Evolutionary conservation across 1,140 invertebrate genomes (phyloP).

Genomic region (Harpegnathos saltator): DNA sequence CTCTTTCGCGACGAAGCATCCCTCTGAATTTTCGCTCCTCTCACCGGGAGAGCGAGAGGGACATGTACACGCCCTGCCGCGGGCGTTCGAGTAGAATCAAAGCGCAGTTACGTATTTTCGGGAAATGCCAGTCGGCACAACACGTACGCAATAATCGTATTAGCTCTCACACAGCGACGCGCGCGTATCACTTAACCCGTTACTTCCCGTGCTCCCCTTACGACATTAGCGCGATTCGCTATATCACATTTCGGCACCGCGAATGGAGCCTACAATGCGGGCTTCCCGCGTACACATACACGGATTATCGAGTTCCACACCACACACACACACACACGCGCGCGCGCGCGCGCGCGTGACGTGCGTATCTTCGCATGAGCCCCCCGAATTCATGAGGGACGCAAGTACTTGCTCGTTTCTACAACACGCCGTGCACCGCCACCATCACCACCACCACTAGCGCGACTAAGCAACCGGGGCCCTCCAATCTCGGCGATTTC

Average conservation of each 20-base stretch:
- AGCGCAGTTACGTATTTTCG: not conserved
- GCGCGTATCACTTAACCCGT: constrained; percentile 22
- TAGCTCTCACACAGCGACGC: constrained; percentile 12
- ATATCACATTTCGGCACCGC: constrained; percentile 44
- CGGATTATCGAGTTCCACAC: constrained; percentile 33
- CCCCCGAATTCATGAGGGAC: constrained; percentile 39
- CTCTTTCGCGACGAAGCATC: no score
- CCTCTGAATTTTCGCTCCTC: no score
- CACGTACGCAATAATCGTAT: constrained; percentile 7
- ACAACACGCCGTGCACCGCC: not conserved
- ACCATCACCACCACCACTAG: not conserved
- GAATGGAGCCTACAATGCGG: constrained; percentile 39
- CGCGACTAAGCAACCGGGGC: constrained; percentile 28
- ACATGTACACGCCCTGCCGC: no score
- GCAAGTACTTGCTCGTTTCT: constrained; percentile 21
- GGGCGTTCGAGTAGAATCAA: not conserved
- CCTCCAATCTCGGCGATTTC: constrained; percentile 25
- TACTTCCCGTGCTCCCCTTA: constrained; percentile 29
- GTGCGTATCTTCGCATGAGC: constrained; percentile 40
- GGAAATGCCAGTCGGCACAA: constrained; percentile 1
- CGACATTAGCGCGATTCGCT: constrained; percentile 31
- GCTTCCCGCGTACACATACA: constrained; percentile 2
- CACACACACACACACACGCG: not conserved
- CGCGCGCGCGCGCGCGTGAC: no score
- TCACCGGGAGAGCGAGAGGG: no score